Percentiles rank a stretch among this genome's conserved stretches.
phyloP scores from a whole-genome alignment of 2,797 vertebrate species.

The Halcyon leucocephala region DNA sequence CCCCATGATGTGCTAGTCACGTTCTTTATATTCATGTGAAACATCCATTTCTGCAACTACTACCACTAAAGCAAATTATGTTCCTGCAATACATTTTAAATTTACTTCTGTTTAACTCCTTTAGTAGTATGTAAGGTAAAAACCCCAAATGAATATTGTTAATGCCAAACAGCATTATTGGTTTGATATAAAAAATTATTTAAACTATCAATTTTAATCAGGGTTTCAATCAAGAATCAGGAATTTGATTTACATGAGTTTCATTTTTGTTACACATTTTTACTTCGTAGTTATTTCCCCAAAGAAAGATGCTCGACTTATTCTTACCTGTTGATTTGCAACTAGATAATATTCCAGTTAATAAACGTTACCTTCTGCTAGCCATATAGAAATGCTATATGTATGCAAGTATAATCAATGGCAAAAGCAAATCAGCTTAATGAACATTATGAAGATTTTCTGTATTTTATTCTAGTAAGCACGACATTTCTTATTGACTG shows the following conservation, averaged over 20 bases:
- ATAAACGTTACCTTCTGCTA: not conserved
- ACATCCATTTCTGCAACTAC: not conserved
- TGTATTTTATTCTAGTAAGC: not conserved
- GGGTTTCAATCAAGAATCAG: not conserved
- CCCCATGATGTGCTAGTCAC: rapidly evolving
- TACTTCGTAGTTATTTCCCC: not conserved
- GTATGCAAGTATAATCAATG: not conserved
- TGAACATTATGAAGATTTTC: not conserved
- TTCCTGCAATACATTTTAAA: not conserved
- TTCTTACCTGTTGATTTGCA: not conserved
- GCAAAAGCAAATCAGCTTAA: not conserved
- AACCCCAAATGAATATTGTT: not conserved
- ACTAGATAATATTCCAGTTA: not conserved
- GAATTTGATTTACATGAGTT: not conserved
- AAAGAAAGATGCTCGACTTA: not conserved
- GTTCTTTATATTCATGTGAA: not conserved
- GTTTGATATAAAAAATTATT: not conserved
- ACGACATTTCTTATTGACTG: not conserved
- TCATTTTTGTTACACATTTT: not conserved
- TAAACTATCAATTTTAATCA: not conserved
- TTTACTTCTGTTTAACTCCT: not conserved
- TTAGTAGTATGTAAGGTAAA: not conserved
- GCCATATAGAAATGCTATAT: not conserved
- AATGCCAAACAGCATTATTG: not conserved
- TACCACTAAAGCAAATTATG: not conserved